Percentiles rank a stretch among this genome's conserved stretches.
These are phyloP conservation scores for Limosa lapponica DNA, from an alignment of 2,797 vertebrate genomes.

Conservation along the genomic window DNA sequence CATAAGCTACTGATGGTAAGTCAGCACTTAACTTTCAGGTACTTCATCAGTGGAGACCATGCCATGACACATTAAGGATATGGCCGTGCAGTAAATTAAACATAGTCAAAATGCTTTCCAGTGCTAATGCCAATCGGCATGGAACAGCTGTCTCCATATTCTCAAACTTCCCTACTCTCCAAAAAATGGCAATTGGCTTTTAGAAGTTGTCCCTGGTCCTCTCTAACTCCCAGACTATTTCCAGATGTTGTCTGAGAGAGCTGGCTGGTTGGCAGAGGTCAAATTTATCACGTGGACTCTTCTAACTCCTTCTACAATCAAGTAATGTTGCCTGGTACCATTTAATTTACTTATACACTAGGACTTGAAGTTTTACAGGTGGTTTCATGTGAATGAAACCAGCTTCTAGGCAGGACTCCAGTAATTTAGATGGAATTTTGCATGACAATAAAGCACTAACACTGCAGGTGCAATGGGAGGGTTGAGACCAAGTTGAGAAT, in stretches of 20 bases:
- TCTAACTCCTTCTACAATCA: neutral
- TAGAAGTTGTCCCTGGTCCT: neutral
- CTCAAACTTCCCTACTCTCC: neutral
- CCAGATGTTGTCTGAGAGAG: neutral
- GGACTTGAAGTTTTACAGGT: neutral
- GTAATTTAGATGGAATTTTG: neutral
- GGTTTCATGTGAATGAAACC: neutral
- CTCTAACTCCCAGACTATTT: neutral
- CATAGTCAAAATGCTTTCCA: neutral
- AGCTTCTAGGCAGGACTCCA: neutral
- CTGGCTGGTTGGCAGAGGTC: neutral
- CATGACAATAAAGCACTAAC: neutral
- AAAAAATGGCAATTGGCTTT: neutral
- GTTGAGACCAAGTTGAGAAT: neutral
- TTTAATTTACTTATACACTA: neutral
- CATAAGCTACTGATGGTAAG: neutral
- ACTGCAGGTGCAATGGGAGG: neutral
- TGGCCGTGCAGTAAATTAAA: neutral
- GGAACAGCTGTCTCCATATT: neutral
- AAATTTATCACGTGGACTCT: neutral
- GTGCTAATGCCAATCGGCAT: neutral
- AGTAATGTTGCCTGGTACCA: neutral
- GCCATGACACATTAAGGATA: neutral
- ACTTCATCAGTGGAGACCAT: neutral
- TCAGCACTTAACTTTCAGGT: neutral